Percentiles rank a stretch among this genome's conserved stretches.
Conservation (phyloP, 2,113 vertebrate species). For the Prunella fulvescens region DNA sequence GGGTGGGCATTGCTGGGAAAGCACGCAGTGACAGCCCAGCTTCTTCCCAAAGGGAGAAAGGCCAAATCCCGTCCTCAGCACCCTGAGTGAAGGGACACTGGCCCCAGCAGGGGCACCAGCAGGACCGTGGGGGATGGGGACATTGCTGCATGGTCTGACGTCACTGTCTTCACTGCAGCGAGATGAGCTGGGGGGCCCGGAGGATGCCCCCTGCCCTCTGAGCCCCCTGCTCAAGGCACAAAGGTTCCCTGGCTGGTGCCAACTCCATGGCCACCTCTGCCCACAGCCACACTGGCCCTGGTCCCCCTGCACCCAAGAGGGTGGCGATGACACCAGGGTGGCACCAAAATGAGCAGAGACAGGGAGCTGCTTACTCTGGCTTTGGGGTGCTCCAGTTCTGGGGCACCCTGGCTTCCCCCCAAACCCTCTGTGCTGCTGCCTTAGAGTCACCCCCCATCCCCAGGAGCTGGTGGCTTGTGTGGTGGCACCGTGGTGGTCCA, state of each 20-base stretch:
- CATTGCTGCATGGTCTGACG: neutral
- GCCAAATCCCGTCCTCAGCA: neutral
- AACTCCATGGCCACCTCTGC: neutral
- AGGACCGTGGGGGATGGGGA: accelerated
- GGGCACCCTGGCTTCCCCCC: neutral
- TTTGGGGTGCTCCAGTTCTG: neutral
- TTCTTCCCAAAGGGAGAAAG: neutral
- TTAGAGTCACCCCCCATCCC: neutral
- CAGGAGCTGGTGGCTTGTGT: neutral
- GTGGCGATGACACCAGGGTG: neutral
- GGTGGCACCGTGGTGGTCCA: neutral
- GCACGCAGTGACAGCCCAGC: neutral
- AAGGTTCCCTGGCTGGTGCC: neutral
- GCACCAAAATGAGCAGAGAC: neutral
- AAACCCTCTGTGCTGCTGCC: neutral
- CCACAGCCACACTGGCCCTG: neutral
- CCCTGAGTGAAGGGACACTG: neutral
- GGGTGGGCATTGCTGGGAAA: accelerated
- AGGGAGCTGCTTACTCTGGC: neutral
- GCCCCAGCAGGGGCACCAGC: neutral
- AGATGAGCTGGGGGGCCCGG: neutral
- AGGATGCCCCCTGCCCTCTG: neutral
- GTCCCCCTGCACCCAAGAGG: neutral
- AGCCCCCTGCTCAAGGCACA: slow-evolving; percentile 53
- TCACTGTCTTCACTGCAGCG: neutral